Base-by-base conservation (phyloP, 1,140 invertebrate species). In the Aphelenchoides avenae region DNA sequence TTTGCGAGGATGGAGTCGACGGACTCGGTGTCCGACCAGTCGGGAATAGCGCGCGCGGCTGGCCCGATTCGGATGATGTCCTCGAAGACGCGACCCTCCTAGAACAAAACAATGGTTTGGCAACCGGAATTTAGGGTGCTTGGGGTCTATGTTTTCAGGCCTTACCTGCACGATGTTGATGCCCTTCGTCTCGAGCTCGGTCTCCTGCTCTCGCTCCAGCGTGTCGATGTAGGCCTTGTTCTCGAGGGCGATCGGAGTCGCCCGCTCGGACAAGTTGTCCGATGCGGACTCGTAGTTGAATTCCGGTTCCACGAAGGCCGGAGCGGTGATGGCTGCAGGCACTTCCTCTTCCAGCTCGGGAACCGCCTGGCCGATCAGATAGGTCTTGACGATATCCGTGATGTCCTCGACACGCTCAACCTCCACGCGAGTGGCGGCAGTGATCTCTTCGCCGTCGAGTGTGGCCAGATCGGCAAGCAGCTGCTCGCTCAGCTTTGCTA, bases 331-430 rank as follows among this genome's bases (percentile, higher is more conserved):
- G 0, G 36, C 29, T 61, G 37, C 55, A 9, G 61, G 62, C 5
- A 33, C 46, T 0, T 43, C 42, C 22, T 70, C 37, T 4, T 65
- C 59, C 13, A 42, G 31, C 6, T 70, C 41, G 4, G 46, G 42
- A n/a, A 40, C 67, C 20, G 61, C 67, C 31, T 36, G 31, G n/a
- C 64, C 64, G 40, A 67, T 67, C 26, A 61, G 36, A 53, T 67
- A 67, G 5, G 64, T 67, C 22, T 67, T 67, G 9, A 71, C 68
- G 33, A 67, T 63, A 47, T 67, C 64, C n/a, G 63, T 67, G 24
- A 67, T 68, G 36, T 71, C 61, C 29, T 67, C 64, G 36, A 67
- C 46, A n/a, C 61, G 20, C 34, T 67, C 64, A 58, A 67, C 54
- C 47, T 67, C 64, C 15, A 67, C 68, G n/a, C 67, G 39, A n/a